phyloP scores from a whole-genome alignment of 2,888 invertebrate species.

The Pegoplata infirma region DNA sequence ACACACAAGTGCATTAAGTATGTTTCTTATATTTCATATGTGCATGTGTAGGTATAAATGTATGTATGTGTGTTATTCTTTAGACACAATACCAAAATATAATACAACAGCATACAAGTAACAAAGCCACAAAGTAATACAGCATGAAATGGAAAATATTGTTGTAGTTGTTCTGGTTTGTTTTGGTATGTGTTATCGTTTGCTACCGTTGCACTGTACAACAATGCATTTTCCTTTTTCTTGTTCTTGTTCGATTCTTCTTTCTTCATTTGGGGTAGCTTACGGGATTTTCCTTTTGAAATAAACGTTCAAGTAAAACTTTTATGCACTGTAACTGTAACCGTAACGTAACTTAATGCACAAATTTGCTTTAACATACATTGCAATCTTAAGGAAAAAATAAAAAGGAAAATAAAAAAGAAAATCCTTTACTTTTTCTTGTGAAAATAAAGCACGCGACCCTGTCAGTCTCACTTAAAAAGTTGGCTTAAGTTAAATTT shows the following conservation, averaged over 20 bases:
- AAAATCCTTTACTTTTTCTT: neutral
- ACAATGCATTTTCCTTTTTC: constrained; percentile 48
- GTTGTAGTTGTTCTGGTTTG: no score
- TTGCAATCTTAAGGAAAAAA: constrained; percentile 18
- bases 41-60: neutral
- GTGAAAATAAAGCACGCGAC: constrained; percentile 53
- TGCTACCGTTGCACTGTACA: constrained; percentile 23
- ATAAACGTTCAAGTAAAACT: constrained; percentile 34
- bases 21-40: neutral
- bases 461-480: constrained; percentile 63
- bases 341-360: constrained; percentile 38
- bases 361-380: constrained; percentile 27
- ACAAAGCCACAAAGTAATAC: constrained; percentile 72
- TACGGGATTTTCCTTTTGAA: constrained; percentile 43
- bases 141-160: constrained; percentile 73
- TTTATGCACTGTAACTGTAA: constrained; percentile 46
- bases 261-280: constrained; percentile 1
- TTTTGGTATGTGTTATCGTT: no score
- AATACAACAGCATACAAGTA: constrained; percentile 61
- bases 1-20: neutral
- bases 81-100: constrained; percentile 65
- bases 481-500: constrained; percentile 53
- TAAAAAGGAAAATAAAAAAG: neutral
- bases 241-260: neutral
- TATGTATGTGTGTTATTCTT: constrained; percentile 24